These are phyloP conservation scores for Yoshiicerus persimilis DNA, from an alignment of 1,140 invertebrate genomes.

Conservation along the genomic window DNA sequence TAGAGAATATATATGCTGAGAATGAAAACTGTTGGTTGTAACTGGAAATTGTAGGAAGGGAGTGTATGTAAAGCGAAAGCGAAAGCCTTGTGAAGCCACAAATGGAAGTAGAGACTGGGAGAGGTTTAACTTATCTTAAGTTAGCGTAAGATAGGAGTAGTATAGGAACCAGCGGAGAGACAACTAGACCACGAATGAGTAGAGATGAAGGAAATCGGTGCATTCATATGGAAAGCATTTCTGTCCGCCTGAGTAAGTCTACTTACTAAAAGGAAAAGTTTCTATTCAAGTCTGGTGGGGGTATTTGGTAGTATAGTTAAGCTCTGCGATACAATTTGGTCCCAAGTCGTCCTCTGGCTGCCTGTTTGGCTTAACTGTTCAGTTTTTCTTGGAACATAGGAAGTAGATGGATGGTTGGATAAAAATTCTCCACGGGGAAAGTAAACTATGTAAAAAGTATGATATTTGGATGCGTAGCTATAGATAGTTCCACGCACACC, in stretches of 20 bases:
- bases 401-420: background rate
- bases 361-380: background rate
- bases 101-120: background rate
- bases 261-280: background rate
- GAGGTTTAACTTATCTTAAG: background rate
- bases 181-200: background rate
- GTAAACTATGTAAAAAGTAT: background rate
- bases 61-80: background rate
- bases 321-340: background rate
- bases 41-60: background rate
- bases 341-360: background rate
- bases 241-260: background rate
- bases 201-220: constrained; percentile 24
- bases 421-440: background rate
- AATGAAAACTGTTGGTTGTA: too few relatives aligned
- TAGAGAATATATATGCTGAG: background rate
- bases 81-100: background rate
- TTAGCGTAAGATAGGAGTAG: too few relatives aligned
- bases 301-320: background rate
- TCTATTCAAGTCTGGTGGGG: background rate
- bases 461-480: too few relatives aligned
- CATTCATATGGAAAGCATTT: constrained; percentile 29
- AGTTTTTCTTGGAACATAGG: background rate
- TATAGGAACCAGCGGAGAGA: background rate
- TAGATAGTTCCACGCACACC: too few relatives aligned